Percentiles rank a stretch among this genome's conserved stretches.
phyloP scores from a whole-genome alignment of 2,113 vertebrate genomes.

The Tetrao urogallus region DNA sequence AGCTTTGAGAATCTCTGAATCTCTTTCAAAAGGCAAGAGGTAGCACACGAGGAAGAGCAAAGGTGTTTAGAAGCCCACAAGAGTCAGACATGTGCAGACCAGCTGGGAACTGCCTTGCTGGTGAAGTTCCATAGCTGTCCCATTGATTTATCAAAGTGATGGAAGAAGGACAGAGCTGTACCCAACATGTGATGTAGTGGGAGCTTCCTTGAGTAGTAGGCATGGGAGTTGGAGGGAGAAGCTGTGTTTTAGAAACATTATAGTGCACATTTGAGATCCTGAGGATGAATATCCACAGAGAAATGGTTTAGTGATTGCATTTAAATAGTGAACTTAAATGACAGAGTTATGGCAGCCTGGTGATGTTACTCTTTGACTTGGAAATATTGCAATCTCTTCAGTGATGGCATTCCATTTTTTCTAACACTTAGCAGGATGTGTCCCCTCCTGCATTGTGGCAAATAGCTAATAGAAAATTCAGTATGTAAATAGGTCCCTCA shows the following conservation, averaged over 20 bases:
- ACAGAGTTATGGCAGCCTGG: background rate
- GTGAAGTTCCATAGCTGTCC: background rate
- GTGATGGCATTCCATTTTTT: background rate
- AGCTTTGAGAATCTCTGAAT: background rate
- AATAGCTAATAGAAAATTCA: slow-evolving; percentile 44
- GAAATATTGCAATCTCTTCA: background rate
- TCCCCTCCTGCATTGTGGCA: background rate
- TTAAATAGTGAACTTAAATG: background rate
- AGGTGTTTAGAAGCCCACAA: background rate
- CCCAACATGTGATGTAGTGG: rapidly evolving
- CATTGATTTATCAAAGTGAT: background rate
- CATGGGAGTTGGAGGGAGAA: background rate
- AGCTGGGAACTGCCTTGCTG: background rate
- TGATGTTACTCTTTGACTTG: slow-evolving; percentile 3
- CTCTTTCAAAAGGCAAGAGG: background rate
- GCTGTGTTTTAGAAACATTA: background rate
- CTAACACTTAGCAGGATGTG: background rate
- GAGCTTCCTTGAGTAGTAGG: background rate
- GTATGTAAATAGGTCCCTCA: slow-evolving; percentile 29
- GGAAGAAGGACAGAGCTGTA: background rate
- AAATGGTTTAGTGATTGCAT: background rate
- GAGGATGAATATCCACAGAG: background rate
- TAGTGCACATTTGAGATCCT: background rate
- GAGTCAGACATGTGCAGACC: rapidly evolving
- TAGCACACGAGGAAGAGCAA: background rate